phyloP scores from a whole-genome alignment of 2,797 vertebrate genomes.

The Oceanodroma leucorhoa region DNA sequence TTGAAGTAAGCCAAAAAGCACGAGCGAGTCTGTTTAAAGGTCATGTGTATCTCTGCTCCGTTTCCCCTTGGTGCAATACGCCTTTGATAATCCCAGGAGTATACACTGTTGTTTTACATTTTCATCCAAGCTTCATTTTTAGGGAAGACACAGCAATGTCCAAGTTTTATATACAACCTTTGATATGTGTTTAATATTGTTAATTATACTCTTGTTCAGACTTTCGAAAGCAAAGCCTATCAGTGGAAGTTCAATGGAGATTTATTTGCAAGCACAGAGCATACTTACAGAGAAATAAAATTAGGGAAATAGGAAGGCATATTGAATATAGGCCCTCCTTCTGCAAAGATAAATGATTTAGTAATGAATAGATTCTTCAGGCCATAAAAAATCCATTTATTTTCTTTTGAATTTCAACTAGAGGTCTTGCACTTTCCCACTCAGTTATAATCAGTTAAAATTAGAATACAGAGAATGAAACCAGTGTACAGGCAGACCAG shows the following conservation, averaged over 20 bases:
- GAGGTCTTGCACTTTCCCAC: conserved; percentile 71
- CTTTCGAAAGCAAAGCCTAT: conserved; percentile 2
- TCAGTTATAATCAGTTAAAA: conserved; percentile 63
- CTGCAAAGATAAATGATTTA: conserved; percentile 77
- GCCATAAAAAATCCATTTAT: conserved; percentile 79
- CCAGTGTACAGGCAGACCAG: conserved; percentile 34
- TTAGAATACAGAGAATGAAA: conserved; percentile 60
- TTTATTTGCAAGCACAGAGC: conserved; percentile 33
- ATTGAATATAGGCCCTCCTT: conserved; percentile 53
- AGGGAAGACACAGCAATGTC: not conserved
- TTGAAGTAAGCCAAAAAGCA: conserved; percentile 5
- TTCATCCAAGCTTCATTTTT: not conserved
- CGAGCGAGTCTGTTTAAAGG: conserved; percentile 31
- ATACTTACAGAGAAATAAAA: conserved; percentile 61
- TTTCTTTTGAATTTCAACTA: conserved; percentile 74
- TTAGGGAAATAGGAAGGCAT: conserved; percentile 41
- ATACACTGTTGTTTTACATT: not conserved
- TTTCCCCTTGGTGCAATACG: not conserved
- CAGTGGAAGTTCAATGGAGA: conserved; percentile 4
- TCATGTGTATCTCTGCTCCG: not conserved
- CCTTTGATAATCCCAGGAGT: not conserved
- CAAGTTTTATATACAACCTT: not conserved
- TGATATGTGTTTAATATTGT: conserved; percentile 23
- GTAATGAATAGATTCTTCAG: conserved; percentile 75
- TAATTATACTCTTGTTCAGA: conserved; percentile 42